These are phyloP conservation scores for Adelphocoris suturalis DNA, from an alignment of 2,888 invertebrate genomes.

Conservation along the genomic window DNA sequence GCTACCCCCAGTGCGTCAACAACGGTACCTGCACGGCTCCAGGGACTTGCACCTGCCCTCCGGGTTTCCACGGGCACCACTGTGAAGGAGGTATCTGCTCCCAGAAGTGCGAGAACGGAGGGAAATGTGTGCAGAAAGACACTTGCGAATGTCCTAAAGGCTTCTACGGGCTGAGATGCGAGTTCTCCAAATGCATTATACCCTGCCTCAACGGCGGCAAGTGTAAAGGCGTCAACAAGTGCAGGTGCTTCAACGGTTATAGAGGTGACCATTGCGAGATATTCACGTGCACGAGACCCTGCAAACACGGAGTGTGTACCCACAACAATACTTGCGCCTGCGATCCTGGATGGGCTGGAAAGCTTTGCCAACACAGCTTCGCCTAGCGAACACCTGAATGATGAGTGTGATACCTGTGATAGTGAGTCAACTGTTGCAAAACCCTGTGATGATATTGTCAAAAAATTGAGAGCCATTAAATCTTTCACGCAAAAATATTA, in stretches of 20 bases:
- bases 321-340: constrained; percentile 86
- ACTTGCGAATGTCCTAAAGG: constrained; percentile 95
- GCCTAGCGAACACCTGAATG: constrained; percentile 5
- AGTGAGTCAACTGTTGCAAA: background rate
- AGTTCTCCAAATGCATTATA: constrained; percentile 93
- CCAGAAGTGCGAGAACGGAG: constrained; percentile 94
- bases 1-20: constrained; percentile 95
- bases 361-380: constrained; percentile 87
- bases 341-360: constrained; percentile 90
- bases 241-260: constrained; percentile 91
- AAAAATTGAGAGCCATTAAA: background rate
- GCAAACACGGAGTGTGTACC: constrained; percentile 87
- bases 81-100: constrained; percentile 96
- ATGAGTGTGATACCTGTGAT: constrained; percentile 3
- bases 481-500: background rate
- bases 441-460: background rate
- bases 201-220: constrained; percentile 95
- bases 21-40: constrained; percentile 95
- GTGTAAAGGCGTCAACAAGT: constrained; percentile 93
- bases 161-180: constrained; percentile 92
- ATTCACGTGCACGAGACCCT: constrained; percentile 86
- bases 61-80: constrained; percentile 93
- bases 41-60: constrained; percentile 91
- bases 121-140: constrained; percentile 96
- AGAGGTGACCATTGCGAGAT: constrained; percentile 95